phyloP scores from a whole-genome alignment of 92 coral and sea anemone genomes.

The Heliopora coerulea region DNA sequence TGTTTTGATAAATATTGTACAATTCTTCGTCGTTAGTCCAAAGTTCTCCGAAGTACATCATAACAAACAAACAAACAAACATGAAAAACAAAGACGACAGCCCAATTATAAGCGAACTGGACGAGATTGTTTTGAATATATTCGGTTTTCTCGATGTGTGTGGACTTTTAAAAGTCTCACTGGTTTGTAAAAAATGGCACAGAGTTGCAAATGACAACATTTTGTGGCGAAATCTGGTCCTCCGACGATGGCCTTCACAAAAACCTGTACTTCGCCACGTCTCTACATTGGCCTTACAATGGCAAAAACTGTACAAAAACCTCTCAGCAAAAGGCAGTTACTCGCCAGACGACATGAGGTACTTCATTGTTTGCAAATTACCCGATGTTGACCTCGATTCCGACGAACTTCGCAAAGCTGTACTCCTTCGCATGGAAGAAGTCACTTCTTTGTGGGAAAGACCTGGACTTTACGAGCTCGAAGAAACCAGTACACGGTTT shows the following conservation, averaged over 20 bases:
- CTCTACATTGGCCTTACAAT: conserved; percentile 64
- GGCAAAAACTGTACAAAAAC: conserved; percentile 82
- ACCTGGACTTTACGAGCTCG: conserved; percentile 71
- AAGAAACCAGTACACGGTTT: conserved; percentile 67
- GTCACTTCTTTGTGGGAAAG: conserved; percentile 70
- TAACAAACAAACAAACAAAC: not conserved
- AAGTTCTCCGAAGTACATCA: no score
- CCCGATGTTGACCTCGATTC: conserved; percentile 71
- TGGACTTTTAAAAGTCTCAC: conserved; percentile 54
- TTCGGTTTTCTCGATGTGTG: conserved; percentile 77
- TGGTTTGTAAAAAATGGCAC: conserved; percentile 85
- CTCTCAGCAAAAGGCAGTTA: conserved; percentile 70
- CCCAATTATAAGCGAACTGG: conserved; percentile 66
- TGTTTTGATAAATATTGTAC: not conserved
- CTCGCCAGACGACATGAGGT: conserved; percentile 93
- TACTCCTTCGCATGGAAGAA: conserved; percentile 81
- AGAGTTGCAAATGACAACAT: conserved; percentile 65
- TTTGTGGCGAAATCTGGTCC: conserved; percentile 77
- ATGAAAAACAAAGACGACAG: not conserved
- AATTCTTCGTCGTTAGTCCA: no score
- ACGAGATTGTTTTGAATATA: conserved; percentile 87
- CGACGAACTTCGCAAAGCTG: conserved; percentile 76
- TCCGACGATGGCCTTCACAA: conserved; percentile 91
- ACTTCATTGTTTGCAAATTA: conserved; percentile 79
- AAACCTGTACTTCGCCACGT: conserved; percentile 68